Evolutionary conservation across 1,140 invertebrate genomes (phyloP), one percentile per base, ranked within the genome.

Genomic region (Cheumatopsyche charites): DNA sequence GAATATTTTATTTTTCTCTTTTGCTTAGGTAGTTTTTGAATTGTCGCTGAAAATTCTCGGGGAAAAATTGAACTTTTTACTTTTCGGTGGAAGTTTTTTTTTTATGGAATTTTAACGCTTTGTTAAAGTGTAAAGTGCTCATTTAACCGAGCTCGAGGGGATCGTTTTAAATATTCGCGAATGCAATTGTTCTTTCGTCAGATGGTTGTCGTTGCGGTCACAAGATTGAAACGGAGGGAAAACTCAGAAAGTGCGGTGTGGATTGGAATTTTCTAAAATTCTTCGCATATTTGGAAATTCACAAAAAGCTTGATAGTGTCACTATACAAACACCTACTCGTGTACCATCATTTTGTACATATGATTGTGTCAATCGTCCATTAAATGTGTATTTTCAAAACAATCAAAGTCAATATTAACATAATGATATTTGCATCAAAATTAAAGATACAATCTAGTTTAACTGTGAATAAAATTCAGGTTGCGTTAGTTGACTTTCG

Each of bases 111-210:
- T 19, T 67, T 25, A 52, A 67, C 12, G 26, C 11, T 21, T 67
- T 45, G 15, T 25, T 19, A 11, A 29, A 49, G 11, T 15, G 23
- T 41, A 45, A 67, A 67, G 41, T 49, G 65, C 42, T 49, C 43
- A 67, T 65, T 42, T 21, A 36, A 19, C 19, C 15, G 7, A 4
- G 43, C 43, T 41, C 23, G n/a, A 9, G 65, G 65, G 65, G 17
- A 3, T 67, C 65, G 65, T 67, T 67, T 67, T 4, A 67, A 67
- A 67, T 67, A 67, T 67, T 67, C 43, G 17, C 23, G 26, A 67
- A 29, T 36, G 43, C 65, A 67, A 67, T 67, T 67, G 65, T 12
- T 67, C 49, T 41, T 15, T 67, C 65, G 65, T 67, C 65, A 67
- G 23, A 49, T 47, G 65, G 26, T 23, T 66, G 13, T 67, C 26